A percentile compares a stretch with the other conserved stretches of the same genome.
Evolutionary conservation across 2,797 vertebrate species (phyloP).

Genomic region (Danio tinwini): DNA sequence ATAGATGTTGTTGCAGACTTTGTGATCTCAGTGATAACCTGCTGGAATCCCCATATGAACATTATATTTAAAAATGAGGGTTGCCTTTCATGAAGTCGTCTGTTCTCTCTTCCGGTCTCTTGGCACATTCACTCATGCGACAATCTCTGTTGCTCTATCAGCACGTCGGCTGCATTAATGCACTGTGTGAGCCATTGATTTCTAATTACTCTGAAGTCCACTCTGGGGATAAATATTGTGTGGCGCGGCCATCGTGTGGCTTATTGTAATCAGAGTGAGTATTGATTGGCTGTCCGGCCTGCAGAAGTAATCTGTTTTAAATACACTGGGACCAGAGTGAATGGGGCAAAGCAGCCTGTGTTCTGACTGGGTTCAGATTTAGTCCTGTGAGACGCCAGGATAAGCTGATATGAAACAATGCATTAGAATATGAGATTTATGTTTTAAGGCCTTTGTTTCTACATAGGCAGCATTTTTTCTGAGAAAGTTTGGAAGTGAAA

Average conservation of each 20-base stretch:
- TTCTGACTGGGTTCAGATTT: constrained; percentile 65
- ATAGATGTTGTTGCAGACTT: neutral
- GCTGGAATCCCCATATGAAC: neutral
- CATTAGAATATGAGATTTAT: neutral
- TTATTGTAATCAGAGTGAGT: constrained; percentile 79
- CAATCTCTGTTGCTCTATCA: constrained; percentile 55
- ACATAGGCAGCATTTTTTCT: neutral
- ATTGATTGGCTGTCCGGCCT: constrained; percentile 81
- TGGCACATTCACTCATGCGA: neutral
- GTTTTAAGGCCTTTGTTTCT: constrained; percentile 2
- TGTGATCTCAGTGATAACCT: neutral
- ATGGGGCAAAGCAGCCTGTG: constrained; percentile 69
- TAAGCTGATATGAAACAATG: neutral
- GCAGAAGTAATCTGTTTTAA: constrained; percentile 87
- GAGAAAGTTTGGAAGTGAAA: neutral
- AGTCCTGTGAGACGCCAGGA: neutral
- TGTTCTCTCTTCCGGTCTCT: neutral
- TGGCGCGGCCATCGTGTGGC: constrained; percentile 74
- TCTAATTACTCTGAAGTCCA: constrained; percentile 86
- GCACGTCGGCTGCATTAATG: constrained; percentile 76
- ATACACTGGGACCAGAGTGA: constrained; percentile 75
- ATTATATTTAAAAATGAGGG: neutral
- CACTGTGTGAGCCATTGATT: constrained; percentile 84
- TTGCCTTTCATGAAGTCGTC: constrained; percentile 1
- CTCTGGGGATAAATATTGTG: constrained; percentile 77